Evolutionary conservation across 2,888 invertebrate genomes (phyloP).

Genomic region (Chymomyza procnemis): DNA sequence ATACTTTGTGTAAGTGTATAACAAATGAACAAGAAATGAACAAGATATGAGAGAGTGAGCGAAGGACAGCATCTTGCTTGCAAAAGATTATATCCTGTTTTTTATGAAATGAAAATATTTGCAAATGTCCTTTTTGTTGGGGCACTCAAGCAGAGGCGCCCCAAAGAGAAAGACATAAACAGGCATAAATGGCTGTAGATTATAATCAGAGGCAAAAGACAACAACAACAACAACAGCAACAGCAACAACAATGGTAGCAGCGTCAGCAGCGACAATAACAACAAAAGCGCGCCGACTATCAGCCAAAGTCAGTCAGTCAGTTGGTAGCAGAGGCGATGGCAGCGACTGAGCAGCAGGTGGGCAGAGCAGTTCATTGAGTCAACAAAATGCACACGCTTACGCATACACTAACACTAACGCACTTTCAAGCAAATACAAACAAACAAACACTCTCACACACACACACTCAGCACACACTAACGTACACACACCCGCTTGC

Average conservation of each 20-base stretch:
- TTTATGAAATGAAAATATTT: slow-evolving; percentile 53
- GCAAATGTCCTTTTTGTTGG: slow-evolving; percentile 19
- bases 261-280: background rate
- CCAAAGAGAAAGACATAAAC: slow-evolving; percentile 48
- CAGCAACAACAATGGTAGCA: background rate
- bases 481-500: slow-evolving; percentile 12
- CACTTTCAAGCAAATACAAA: background rate
- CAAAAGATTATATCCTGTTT: slow-evolving; percentile 28
- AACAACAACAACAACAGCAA: background rate
- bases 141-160: background rate
- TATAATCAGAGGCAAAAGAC: slow-evolving; percentile 24
- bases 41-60: too few relatives aligned
- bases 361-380: background rate
- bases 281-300: background rate
- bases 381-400: background rate
- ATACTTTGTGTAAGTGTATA: background rate
- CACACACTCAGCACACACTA: background rate
- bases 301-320: background rate
- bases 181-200: slow-evolving; percentile 52
- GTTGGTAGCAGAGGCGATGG: background rate
- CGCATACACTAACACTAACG: slow-evolving; percentile 17
- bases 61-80: slow-evolving; percentile 30
- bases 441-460: background rate
- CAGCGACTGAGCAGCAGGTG: background rate
- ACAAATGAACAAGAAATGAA: background rate